Evolutionary conservation across 2,113 vertebrate species (phyloP).

Genomic region (Cromileptes altivelis): DNA sequence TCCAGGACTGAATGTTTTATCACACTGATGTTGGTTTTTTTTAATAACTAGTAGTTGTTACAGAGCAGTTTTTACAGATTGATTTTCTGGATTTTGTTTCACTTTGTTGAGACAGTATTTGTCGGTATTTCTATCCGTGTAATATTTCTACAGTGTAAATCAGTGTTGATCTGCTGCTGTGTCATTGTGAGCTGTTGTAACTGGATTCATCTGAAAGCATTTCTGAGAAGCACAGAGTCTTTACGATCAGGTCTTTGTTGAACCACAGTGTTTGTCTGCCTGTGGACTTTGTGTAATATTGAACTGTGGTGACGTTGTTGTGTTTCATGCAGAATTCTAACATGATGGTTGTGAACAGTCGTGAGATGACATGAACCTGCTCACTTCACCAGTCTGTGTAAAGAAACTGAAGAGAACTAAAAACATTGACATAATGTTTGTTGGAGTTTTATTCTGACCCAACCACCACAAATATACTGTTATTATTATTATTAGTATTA

Average conservation of each 20-base stretch:
- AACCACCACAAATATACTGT: no score
- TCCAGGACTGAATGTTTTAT: conserved; percentile 12
- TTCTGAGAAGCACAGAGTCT: conserved; percentile 10
- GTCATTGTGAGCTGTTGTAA: not conserved
- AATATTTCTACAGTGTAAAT: not conserved
- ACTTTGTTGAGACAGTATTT: not conserved
- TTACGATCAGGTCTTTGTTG: not conserved
- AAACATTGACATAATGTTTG: no score
- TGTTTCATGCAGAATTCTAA: not conserved
- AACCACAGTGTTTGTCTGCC: not conserved
- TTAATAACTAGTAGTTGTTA: not conserved
- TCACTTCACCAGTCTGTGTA: no score
- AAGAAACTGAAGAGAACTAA: no score
- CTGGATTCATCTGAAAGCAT: conserved; percentile 1
- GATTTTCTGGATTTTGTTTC: not conserved
- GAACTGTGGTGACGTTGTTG: conserved; percentile 2
- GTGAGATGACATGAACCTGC: no score
- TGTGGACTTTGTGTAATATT: not conserved
- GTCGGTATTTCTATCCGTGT: not conserved
- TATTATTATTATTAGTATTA: no score
- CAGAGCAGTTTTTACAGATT: not conserved
- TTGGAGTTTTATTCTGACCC: no score
- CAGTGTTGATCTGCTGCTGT: not conserved
- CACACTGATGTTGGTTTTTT: not conserved
- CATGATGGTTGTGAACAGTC: no score